Percentiles rank a stretch among this genome's conserved stretches.
Conservation (phyloP, 2,888 invertebrate species). For the Tiliacea aurago region DNA sequence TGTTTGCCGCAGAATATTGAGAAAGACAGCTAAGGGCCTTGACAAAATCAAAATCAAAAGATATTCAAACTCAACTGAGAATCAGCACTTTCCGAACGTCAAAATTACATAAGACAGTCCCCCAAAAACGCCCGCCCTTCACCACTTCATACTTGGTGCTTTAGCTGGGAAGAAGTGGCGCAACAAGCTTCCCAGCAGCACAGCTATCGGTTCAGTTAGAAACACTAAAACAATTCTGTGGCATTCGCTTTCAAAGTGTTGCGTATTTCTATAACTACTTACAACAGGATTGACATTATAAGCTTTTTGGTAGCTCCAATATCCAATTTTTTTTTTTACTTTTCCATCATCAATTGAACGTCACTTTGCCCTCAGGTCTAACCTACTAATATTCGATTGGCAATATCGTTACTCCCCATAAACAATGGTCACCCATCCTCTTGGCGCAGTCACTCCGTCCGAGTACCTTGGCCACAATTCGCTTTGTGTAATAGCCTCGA, state of each 20-base stretch:
- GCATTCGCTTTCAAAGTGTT: neutral
- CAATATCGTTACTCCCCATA: neutral
- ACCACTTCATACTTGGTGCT: too few relatives aligned
- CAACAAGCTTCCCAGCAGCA: too few relatives aligned
- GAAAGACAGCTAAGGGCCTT: neutral
- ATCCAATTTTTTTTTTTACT: neutral
- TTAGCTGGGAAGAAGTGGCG: too few relatives aligned
- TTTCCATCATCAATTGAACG: too few relatives aligned
- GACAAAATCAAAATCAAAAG: neutral
- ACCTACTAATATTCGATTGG: neutral
- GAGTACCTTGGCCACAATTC: conserved; percentile 12
- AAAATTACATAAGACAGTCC: too few relatives aligned
- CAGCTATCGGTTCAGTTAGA: too few relatives aligned
- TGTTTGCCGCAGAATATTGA: neutral
- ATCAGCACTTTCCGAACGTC: too few relatives aligned
- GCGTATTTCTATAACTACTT: neutral
- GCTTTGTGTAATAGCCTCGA: conserved; percentile 15
- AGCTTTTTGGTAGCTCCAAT: neutral
- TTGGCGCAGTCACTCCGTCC: conserved; percentile 1
- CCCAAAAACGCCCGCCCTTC: too few relatives aligned
- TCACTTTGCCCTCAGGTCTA: neutral
- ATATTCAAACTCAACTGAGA: too few relatives aligned
- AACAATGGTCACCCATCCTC: conserved; percentile 2
- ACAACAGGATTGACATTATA: neutral
- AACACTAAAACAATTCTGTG: neutral